Percentiles rank a stretch among this genome's conserved stretches.
phyloP scores from a whole-genome alignment of 92 coral and sea anemone species.

The Bergia sp. region DNA sequence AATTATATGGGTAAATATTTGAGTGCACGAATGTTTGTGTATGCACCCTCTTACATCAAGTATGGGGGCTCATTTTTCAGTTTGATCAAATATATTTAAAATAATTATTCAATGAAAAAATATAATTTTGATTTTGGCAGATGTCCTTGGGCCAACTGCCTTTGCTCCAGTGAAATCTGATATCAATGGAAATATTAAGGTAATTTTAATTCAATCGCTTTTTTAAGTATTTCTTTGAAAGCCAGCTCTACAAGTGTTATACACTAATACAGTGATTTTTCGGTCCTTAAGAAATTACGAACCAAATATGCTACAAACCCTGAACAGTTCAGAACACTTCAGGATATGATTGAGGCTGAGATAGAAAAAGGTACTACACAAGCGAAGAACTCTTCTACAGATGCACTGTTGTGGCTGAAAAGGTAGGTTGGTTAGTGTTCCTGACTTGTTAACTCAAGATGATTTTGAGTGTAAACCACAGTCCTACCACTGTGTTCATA shows the following conservation, averaged over 20 bases:
- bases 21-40: too few species aligned
- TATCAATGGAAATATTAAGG: conserved; percentile 95
- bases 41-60: too few species aligned
- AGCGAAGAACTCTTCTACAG: conserved; percentile 95
- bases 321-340: conserved; percentile 76
- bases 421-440: conserved; percentile 57
- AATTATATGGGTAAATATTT: too few species aligned
- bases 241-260: not conserved
- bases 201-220: conserved; percentile 21
- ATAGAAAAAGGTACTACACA: conserved; percentile 73
- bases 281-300: conserved; percentile 75
- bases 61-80: too few species aligned
- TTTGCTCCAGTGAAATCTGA: conserved; percentile 98
- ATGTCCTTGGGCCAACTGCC: conserved; percentile 90
- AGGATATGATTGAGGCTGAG: conserved; percentile 87
- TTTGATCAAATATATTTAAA: too few species aligned
- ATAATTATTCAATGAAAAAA: not conserved
- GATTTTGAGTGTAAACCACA: too few species aligned
- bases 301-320: conserved; percentile 70
- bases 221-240: not conserved
- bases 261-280: not conserved
- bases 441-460: too few species aligned
- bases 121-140: conserved; percentile 37
- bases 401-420: conserved; percentile 97
- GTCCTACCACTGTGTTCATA: too few species aligned